Percentiles rank a stretch among this genome's conserved stretches.
These are phyloP conservation scores for Dromococcyx pavoninus DNA, from an alignment of 2,797 vertebrate genomes.

Conservation along the genomic window DNA sequence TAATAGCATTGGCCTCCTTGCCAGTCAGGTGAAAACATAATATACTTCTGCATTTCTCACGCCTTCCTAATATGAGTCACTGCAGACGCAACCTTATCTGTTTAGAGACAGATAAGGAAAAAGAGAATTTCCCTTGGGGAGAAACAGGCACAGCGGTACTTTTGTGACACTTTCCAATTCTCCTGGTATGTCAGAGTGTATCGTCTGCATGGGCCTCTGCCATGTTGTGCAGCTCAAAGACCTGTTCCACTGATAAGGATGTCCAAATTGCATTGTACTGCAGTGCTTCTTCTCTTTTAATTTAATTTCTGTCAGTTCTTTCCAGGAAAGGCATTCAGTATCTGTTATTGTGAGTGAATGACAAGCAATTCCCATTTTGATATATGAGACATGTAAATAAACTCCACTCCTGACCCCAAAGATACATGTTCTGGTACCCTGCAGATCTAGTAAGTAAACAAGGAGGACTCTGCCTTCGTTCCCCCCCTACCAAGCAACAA, in stretches of 20 bases:
- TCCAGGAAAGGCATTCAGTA: neutral
- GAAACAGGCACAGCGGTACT: neutral
- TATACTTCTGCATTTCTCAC: neutral
- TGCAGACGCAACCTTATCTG: neutral
- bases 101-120: neutral
- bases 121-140: neutral
- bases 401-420: neutral
- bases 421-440: neutral
- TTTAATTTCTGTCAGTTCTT: neutral
- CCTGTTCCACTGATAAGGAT: neutral
- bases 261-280: neutral
- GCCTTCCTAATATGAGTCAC: neutral
- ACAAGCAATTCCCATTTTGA: conserved; percentile 16
- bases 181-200: neutral
- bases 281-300: neutral
- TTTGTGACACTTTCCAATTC: neutral
- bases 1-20: neutral
- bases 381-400: neutral
- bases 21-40: neutral
- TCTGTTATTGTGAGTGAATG: neutral
- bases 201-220: neutral
- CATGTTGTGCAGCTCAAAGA: neutral
- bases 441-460: neutral
- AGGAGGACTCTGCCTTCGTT: neutral
- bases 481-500: neutral